Evolutionary conservation across 2,113 vertebrate species (phyloP).

Genomic region (Stictonetta naevosa): DNA sequence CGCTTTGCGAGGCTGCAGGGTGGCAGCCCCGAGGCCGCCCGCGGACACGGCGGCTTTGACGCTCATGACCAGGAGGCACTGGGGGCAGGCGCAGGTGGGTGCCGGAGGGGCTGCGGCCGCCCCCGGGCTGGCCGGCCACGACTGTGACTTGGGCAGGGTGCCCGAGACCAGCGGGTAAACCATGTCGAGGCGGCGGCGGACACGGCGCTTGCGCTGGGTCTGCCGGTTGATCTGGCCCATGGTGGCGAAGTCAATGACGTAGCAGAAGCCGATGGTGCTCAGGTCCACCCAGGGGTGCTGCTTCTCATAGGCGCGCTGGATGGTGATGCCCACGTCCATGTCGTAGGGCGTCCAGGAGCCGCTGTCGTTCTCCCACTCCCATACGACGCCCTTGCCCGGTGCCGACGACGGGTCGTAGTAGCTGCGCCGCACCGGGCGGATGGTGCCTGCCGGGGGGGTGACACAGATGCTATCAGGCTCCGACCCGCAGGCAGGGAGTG

Average conservation of each 20-base stretch:
- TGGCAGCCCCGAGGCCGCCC: neutral
- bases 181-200: conserved; percentile 85
- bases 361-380: conserved; percentile 83
- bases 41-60: conserved; percentile 78
- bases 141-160: conserved; percentile 81
- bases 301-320: conserved; percentile 80
- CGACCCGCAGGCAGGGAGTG: neutral
- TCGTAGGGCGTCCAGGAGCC: conserved; percentile 81
- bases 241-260: conserved; percentile 80
- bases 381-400: conserved; percentile 79
- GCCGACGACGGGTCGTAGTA: conserved; percentile 79
- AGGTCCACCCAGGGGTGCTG: conserved; percentile 84
- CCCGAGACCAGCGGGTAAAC: conserved; percentile 85
- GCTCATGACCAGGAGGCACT: conserved; percentile 90
- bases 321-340: conserved; percentile 82
- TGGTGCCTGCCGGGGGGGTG: conserved; percentile 69
- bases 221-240: conserved; percentile 86
- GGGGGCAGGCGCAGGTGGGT: conserved; percentile 86
- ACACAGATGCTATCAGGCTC: neutral
- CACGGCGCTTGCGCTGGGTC: conserved; percentile 84
- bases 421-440: conserved; percentile 80
- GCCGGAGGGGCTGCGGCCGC: conserved; percentile 51
- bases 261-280: conserved; percentile 81
- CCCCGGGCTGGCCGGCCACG: conserved; percentile 71
- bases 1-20: conserved; percentile 67